A percentile compares a stretch with the other conserved stretches of the same genome.
Evolutionary conservation across 2,888 invertebrate species (phyloP).

Genomic region (Dynastes tityus): DNA sequence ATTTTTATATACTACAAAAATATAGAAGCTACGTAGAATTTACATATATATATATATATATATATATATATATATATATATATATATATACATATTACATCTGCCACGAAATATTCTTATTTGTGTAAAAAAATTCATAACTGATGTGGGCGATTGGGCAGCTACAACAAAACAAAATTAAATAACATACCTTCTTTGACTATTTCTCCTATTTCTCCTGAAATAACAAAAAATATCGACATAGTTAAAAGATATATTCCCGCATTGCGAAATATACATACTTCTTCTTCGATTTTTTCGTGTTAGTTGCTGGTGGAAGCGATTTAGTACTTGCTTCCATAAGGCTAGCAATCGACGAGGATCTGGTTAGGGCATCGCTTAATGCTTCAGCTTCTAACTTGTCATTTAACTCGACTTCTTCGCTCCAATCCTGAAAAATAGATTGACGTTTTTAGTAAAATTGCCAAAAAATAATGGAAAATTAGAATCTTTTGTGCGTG

Average conservation of each 20-base stretch:
- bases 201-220: conserved; percentile 56
- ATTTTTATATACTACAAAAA: no score
- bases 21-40: no score
- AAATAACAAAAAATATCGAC: conserved; percentile 17
- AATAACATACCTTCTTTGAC: conserved; percentile 60
- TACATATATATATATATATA: no score
- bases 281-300: conserved; percentile 65
- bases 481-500: no score
- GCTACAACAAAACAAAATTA: not conserved
- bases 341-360: conserved; percentile 73
- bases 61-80: no score
- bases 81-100: no score
- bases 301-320: conserved; percentile 59
- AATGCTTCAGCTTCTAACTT: conserved; percentile 70
- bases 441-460: not conserved
- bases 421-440: conserved; percentile 74
- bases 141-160: no score
- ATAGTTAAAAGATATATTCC: not conserved
- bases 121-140: no score
- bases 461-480: no score
- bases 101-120: no score
- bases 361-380: conserved; percentile 71
- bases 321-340: conserved; percentile 65
- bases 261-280: conserved; percentile 43
- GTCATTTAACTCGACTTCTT: conserved; percentile 75